Evolutionary conservation across 2,113 vertebrate species (phyloP).

Genomic region (western clawed frog (Xenopus tropicalis)): UCB_Xtro_10.0 CM004445.2:86925501-86926000

Average conservation of each 20-base stretch:
- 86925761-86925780: no score
- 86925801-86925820: no score
- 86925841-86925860: no score
- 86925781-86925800: no score
- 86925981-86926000: conserved; percentile 15
- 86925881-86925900: no score
- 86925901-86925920: not conserved
- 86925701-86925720: no score
- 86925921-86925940: not conserved
- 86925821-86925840: no score
- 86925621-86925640: conserved; percentile 14
- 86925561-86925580: conserved; percentile 56
- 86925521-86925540: conserved; percentile 73
- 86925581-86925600: conserved; percentile 50
- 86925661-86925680: not conserved
- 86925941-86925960: not conserved
- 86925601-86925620: conserved; percentile 13
- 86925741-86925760: no score
- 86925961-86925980: conserved; percentile 11
- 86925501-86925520: conserved; percentile 71
- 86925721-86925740: no score
- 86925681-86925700: no score
- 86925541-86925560: conserved; percentile 71
- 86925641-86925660: not conserved
- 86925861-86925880: no score